Evolutionary conservation across 2,113 vertebrate species (phyloP), one percentile per base, ranked within the genome.

Genomic region (Camelus dromedarius): DNA sequence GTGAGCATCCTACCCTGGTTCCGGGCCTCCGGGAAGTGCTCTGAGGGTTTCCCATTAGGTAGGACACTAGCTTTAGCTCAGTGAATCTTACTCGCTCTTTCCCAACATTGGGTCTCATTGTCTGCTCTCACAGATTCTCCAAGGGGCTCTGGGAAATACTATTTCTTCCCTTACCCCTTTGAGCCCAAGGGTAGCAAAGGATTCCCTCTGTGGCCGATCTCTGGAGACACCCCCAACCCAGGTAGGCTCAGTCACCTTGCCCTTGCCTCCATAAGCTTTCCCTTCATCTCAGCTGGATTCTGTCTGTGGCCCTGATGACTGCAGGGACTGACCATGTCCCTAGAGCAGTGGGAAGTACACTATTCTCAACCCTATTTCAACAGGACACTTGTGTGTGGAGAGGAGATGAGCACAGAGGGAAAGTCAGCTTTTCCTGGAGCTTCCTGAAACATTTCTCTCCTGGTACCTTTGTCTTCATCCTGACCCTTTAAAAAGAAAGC

Each of bases 401-500:
- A 67, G 14, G 2, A 64, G 48, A 13, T 24, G 32, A 38, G 8
- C 11, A 18, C 19, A 46, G 48, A 50, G 19, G 18, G 42, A 32
- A 80, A 56, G 2, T 18, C n/a, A 1, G 42, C 64, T 46, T 69
- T 67, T 32, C 58, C 66, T 24, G 38, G 67, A 32, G 11, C 7
- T 77, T 83, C 50, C 38, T 8, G 42, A 58, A 54, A 38, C 54
- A 12, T 20, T 19, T 77, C 50, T 62, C 54, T 89, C 42, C 64
- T 80, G 75, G n/a, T 50, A 6, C 35, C 91, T 77, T 20, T 81
- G 90, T 52, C 91, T 93, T 72, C 42, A 42, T 54, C 20, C 50
- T 85, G 64, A 38, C 64, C 42, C 42, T 77, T 66, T 82, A 84
- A 93, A 91, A 96, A 94, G 67, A 77, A 91, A 94, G 97, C 22